A percentile compares a stretch with the other conserved stretches of the same genome.
Evolutionary conservation across 2,888 invertebrate genomes (phyloP).

Genomic region (Ophion ellenae): DNA sequence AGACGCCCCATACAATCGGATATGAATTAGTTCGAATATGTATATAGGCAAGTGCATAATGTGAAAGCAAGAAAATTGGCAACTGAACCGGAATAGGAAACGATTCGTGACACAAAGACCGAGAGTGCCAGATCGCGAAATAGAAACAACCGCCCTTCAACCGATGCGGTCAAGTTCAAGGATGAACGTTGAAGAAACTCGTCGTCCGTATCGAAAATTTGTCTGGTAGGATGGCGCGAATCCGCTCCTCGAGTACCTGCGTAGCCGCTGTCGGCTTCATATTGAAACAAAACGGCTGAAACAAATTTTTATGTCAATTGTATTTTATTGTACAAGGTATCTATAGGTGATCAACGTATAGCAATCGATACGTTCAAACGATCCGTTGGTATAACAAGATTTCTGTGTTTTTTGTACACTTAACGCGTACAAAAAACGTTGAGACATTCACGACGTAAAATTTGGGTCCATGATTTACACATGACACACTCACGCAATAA

Average conservation of each 20-base stretch:
- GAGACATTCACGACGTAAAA: conserved; percentile 26
- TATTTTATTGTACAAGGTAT: conserved; percentile 50
- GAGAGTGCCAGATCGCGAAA: conserved; percentile 66
- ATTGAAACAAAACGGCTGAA: not conserved
- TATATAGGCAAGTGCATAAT: not conserved
- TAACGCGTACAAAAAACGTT: not conserved
- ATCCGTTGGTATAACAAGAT: conserved; percentile 24
- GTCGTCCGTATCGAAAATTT: not conserved
- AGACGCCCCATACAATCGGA: not conserved
- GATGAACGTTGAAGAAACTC: conserved; percentile 47
- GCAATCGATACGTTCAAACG: conserved; percentile 10
- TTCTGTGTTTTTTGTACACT: conserved; percentile 34
- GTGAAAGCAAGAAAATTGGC: conserved; percentile 63
- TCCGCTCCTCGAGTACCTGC: not conserved
- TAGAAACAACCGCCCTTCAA: conserved; percentile 56
- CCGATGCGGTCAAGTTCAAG: conserved; percentile 64
- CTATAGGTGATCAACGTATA: conserved; percentile 36
- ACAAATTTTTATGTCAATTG: not conserved
- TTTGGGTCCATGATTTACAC: conserved; percentile 3
- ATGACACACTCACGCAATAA: not conserved
- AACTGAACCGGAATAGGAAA: conserved; percentile 54
- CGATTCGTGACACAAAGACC: conserved; percentile 29
- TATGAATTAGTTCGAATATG: too few species aligned
- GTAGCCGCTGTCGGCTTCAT: not conserved
- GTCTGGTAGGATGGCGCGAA: not conserved